Base-by-base conservation (phyloP, 1,140 invertebrate species). In the Heliconius himera region DNA sequence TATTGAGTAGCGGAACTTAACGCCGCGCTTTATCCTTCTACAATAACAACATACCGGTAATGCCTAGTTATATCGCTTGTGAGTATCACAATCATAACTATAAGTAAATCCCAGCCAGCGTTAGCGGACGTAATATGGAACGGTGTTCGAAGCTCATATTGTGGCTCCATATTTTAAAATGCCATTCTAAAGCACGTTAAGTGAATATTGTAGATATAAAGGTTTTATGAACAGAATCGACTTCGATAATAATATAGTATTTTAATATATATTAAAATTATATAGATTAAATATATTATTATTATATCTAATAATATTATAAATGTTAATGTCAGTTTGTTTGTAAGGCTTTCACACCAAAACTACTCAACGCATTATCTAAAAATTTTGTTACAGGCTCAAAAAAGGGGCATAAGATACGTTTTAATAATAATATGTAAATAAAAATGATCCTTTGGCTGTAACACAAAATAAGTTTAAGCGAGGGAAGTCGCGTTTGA, bases 151-250 rank as follows among this genome's bases (percentile, higher is more conserved):
- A 74, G 66, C 74, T 74, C 78, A 79, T 79, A 79, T 79, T 73
- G 78, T 79, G 78, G 78, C 41, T 18, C 60, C 70, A 49, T 74
- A 79, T 79, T 79, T 79, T 76, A 76, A 76, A 79, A 79, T 74
- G 41, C 78, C 74, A 71, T 79, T 79, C 66, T 60, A 72, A 76
- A 41, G 66, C 78, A 75, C 73, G 22, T 26, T 66, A 26, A 26
- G 11, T 66, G 54, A 66, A 66, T 29, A 66, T 66, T 66, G n/a
- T 66, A 54, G 16, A 54, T 54, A 66, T 56, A 66, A 66, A 26
- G 20, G 60, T 66, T 26, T 66, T 66, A 66, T 13, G 22, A 66
- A 26, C 22, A 20, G n/a, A 3, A 26, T 3, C 22, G 9, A 13
- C 11, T 66, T 29, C 22, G n/a, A 26, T 29, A 29, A 13, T 66